A percentile compares a stretch with the other conserved stretches of the same genome.
phyloP scores from a whole-genome alignment of 1,140 invertebrate species.

The Drosophila nannoptera region DNA sequence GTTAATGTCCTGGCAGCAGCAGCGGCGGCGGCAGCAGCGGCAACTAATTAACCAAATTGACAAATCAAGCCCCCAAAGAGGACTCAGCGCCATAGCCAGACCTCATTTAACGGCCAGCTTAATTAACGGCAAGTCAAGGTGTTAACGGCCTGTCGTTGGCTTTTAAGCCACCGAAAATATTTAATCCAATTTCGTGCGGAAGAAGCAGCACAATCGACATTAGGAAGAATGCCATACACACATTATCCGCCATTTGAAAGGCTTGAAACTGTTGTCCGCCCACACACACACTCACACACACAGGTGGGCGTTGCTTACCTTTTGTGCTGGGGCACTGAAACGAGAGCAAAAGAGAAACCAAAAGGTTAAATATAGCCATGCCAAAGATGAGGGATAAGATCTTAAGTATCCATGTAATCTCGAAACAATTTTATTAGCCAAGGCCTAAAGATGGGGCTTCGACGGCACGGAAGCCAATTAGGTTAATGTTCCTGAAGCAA shows the following conservation, averaged over 20 bases:
- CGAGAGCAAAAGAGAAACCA: constrained; percentile 29
- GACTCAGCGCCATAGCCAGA: constrained; percentile 20
- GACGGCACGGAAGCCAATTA: constrained; percentile 54
- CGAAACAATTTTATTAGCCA: constrained; percentile 65
- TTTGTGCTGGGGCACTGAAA: constrained; percentile 43
- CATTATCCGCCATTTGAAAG: constrained; percentile 54
- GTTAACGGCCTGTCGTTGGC: constrained; percentile 50
- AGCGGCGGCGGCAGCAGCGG: constrained; percentile 35
- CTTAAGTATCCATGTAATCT: constrained; percentile 62
- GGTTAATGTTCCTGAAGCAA: constrained; percentile 52
- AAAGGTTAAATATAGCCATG: constrained; percentile 51
- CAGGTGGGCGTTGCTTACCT: constrained; percentile 50
- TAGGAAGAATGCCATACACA: constrained; percentile 30
- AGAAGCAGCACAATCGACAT: constrained; percentile 16
- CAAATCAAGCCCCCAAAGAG: constrained; percentile 47
- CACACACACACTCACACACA: background rate
- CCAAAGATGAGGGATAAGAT: constrained; percentile 51
- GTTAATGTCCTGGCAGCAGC: constrained; percentile 57
- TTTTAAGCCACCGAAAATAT: constrained; percentile 48
- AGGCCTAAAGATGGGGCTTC: background rate
- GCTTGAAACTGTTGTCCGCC: constrained; percentile 19
- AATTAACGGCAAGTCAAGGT: constrained; percentile 68
- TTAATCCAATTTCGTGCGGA: constrained; percentile 56
- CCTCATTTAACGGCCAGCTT: constrained; percentile 56
- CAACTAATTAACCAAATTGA: constrained; percentile 69